These are phyloP conservation scores for Bradypodion ventrale DNA, from an alignment of 2,797 vertebrate genomes.

Conservation along the genomic window DNA sequence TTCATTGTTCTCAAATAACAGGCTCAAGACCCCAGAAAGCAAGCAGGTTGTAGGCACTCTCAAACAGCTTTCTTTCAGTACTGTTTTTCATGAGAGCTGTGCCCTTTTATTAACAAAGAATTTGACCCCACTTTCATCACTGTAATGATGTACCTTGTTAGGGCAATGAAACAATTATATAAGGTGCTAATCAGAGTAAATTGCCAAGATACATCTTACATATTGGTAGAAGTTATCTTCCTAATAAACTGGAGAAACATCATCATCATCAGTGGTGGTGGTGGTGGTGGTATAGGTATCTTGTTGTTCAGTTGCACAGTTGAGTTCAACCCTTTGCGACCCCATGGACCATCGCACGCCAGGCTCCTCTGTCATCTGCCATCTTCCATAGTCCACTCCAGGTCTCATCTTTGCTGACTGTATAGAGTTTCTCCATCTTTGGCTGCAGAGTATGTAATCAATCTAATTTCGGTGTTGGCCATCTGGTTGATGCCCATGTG, in stretches of 20 bases:
- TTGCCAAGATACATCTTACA: not conserved
- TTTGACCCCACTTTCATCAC: not conserved
- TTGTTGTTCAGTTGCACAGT: no score
- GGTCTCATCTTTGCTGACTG: no score
- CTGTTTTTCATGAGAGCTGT: not conserved
- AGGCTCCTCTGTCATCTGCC: no score
- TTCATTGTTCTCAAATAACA: slow-evolving; percentile 55
- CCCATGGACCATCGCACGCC: no score
- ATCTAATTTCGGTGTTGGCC: no score
- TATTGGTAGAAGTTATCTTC: not conserved
- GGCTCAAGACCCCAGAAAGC: slow-evolving; percentile 30
- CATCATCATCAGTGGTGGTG: no score
- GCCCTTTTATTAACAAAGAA: accelerated
- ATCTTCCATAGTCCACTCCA: no score
- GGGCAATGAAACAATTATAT: not conserved
- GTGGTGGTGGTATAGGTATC: no score
- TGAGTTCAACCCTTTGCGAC: no score
- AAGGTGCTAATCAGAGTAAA: not conserved
- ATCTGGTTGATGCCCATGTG: no score
- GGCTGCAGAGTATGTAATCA: no score
- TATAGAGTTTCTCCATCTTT: no score
- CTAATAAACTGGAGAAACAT: not conserved
- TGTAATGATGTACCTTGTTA: not conserved
- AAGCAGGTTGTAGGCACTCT: not conserved
- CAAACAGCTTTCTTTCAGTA: accelerated